A percentile compares a stretch with the other conserved stretches of the same genome.
Conservation (phyloP, 2,888 invertebrate genomes). For the Globia sparganii region DNA sequence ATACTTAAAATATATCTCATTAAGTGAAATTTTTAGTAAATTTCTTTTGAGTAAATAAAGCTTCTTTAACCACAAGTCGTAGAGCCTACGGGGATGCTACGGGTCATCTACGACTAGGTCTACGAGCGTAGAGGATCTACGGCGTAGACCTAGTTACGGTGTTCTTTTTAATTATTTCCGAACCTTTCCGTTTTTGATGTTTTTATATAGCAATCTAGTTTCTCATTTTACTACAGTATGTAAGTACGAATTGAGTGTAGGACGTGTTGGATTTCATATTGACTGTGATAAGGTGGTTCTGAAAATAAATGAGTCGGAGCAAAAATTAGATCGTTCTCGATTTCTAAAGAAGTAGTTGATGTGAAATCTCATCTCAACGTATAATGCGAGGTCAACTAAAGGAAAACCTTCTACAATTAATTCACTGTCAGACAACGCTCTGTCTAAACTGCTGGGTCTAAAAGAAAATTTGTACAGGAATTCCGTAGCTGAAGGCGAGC, state of each 20-base stretch:
- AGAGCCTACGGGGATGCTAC: conserved; percentile 8
- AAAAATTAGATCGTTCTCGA: background rate
- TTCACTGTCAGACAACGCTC: no score
- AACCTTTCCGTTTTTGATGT: background rate
- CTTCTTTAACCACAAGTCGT: no score
- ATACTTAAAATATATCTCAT: no score
- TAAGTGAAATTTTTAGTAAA: no score
- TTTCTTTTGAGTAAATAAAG: no score
- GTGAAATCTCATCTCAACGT: background rate
- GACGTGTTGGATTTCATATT: background rate
- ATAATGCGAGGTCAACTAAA: background rate
- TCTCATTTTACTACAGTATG: background rate
- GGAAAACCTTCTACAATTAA: background rate
- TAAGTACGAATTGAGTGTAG: background rate
- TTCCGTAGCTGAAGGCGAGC: no score
- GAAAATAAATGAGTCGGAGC: background rate
- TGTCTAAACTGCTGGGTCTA: no score
- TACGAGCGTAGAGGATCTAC: conserved; percentile 40
- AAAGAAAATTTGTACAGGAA: no score
- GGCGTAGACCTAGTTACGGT: conserved; percentile 10
- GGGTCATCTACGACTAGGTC: conserved; percentile 20
- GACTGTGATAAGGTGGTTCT: background rate
- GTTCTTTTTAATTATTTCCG: background rate
- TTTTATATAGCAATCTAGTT: background rate
- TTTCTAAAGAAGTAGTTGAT: background rate